Evolutionary conservation across 2,113 vertebrate genomes (phyloP), one percentile per base, ranked within the genome.

Genomic region (Carlito syrichta): DNA sequence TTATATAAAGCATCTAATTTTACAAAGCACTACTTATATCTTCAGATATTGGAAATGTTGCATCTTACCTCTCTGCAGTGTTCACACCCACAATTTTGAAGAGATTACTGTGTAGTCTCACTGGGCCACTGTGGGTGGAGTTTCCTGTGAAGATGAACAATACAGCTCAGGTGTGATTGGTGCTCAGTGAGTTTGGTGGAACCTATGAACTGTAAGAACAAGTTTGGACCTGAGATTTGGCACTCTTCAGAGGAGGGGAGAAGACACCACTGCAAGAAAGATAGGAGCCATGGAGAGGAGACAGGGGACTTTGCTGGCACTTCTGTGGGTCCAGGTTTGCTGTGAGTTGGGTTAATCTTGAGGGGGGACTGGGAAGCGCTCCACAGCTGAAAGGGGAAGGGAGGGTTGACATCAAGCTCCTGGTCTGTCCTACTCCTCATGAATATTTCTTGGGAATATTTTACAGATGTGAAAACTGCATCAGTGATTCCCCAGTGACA

Each of bases 281-380:
- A 30, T 68, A 3, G 8, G 12, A 35, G 12, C 38, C 27, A 96
- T 96, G 85, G 35, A 77, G 69, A 95, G 71, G 62, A 32, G 25
- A 43, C 58, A 76, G 23, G 58, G 68, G 16, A 25, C 12, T 76
- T 20, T 86, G 14, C 35, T 94, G 76, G 38, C 74, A 19, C 27
- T 94, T 54, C 66, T 87, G 63, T 62, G 78, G 68, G 20, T 71
- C 30, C 92, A 78, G 50, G 30, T 87, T 58, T 38, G 30, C 73
- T 45, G 84, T 94, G 62, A 87, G 92, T 87, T 38, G 74, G 52
- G 32, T 12, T 8, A 0, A 35, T 6, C 22, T 13, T 3, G 58
- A n/a, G 32, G 48, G 73, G 73, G 22, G 13, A 63, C 20, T 23
- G 54, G 27, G n/a, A 54, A 43, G 30, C 7, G 19, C 38, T 50